A percentile compares a stretch with the other conserved stretches of the same genome.
Evolutionary conservation across 1,140 invertebrate species (phyloP).

Genomic region (Drosophila hydei): DNA sequence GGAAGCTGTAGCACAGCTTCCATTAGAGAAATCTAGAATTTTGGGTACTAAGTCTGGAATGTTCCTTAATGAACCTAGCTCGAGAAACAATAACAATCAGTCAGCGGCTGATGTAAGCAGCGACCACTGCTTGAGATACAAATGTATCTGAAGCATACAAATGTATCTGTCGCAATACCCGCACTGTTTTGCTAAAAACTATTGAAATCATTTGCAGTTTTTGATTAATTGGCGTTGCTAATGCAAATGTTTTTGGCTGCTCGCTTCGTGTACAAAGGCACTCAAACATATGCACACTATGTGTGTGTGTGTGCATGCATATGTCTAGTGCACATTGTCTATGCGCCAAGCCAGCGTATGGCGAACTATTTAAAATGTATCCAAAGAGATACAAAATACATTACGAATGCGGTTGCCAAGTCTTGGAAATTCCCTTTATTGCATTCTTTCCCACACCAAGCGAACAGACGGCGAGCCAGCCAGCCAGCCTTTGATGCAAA

Average conservation of each 20-base stretch:
- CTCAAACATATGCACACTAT: constrained; percentile 11
- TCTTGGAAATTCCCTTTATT: constrained; percentile 80
- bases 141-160: constrained; percentile 38
- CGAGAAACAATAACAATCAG: too few relatives aligned
- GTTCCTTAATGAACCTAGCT: too few relatives aligned
- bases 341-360: constrained; percentile 68
- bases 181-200: constrained; percentile 63
- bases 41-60: too few relatives aligned
- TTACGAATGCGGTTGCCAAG: constrained; percentile 73
- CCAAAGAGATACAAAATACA: constrained; percentile 79
- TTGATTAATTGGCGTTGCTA: constrained; percentile 74
- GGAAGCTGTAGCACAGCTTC: too few relatives aligned
- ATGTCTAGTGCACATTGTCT: constrained; percentile 52
- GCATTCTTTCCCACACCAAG: constrained; percentile 78
- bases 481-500: constrained; percentile 1
- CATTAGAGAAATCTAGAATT: too few relatives aligned
- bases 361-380: constrained; percentile 76
- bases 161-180: constrained; percentile 26
- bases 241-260: constrained; percentile 74
- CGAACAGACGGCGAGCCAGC: neutral
- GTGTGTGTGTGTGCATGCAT: constrained; percentile 14
- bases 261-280: constrained; percentile 41
- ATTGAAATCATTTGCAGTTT: constrained; percentile 71
- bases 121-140: constrained; percentile 46
- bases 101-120: too few relatives aligned